Conservation (phyloP, 2,113 vertebrate genomes). For the Turdus rufiventris region DNA sequence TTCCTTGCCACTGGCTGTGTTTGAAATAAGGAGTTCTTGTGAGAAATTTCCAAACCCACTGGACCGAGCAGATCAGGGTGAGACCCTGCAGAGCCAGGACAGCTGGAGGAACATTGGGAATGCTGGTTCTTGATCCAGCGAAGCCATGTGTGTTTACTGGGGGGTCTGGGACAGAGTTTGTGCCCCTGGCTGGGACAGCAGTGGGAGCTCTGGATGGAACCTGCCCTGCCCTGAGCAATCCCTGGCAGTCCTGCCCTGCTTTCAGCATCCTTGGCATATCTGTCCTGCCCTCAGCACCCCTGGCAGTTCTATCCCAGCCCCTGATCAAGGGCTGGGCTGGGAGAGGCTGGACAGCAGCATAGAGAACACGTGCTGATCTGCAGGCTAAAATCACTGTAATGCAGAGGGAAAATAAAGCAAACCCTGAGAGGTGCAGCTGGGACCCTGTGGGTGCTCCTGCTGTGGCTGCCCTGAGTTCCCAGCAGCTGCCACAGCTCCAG, state of each 20-base stretch:
- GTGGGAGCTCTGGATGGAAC: background rate
- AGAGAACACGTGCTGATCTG: rapidly evolving
- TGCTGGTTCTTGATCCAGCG: background rate
- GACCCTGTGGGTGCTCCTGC: background rate
- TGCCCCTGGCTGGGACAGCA: background rate
- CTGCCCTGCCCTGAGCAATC: background rate
- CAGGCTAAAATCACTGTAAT: background rate
- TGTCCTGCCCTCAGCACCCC: background rate
- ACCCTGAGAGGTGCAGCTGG: background rate
- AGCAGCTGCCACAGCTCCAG: background rate
- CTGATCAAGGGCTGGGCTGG: background rate
- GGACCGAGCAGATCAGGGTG: conserved; percentile 32
- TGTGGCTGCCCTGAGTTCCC: rapidly evolving
- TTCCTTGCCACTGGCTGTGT: conserved; percentile 39
- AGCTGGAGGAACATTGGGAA: background rate
- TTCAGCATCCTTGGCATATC: background rate
- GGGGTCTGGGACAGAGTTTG: background rate
- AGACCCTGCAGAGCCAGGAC: background rate
- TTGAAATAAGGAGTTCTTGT: conserved; percentile 52
- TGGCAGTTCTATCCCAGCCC: background rate
- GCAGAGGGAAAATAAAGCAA: background rate
- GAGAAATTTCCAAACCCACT: conserved; percentile 59
- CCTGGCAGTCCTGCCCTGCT: background rate
- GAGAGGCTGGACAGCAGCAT: background rate
- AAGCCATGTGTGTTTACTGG: rapidly evolving